Percentiles rank a stretch among this genome's conserved stretches.
These are phyloP conservation scores for Pseudachorutes palmiensis DNA, from an alignment of 1,140 invertebrate genomes.

Conservation along the genomic window DNA sequence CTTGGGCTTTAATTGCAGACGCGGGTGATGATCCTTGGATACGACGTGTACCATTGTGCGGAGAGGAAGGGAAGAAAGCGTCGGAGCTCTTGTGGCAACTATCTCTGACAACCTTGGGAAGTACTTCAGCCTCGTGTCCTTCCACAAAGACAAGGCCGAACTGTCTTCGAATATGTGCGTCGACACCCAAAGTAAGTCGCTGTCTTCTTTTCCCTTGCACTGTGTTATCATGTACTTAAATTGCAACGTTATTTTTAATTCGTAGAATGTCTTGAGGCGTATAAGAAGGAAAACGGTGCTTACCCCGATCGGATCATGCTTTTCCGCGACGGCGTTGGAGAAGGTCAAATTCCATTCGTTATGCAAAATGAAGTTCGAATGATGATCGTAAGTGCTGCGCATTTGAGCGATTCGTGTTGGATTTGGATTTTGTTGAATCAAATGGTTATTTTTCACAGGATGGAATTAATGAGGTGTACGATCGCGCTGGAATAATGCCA, in stretches of 20 bases:
- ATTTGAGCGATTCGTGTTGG: neutral
- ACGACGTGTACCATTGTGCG: slow-evolving; percentile 43
- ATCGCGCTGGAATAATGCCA: slow-evolving; percentile 48
- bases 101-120: slow-evolving; percentile 61
- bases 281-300: slow-evolving; percentile 32
- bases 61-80: slow-evolving; percentile 46
- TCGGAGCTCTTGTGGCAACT: slow-evolving; percentile 72
- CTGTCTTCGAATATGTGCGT: slow-evolving; percentile 55
- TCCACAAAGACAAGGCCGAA: slow-evolving; percentile 65
- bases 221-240: slow-evolving; percentile 1
- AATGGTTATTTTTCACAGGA: slow-evolving; percentile 27
- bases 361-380: slow-evolving; percentile 60
- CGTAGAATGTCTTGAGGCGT: slow-evolving; percentile 39
- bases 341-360: slow-evolving; percentile 33
- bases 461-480: slow-evolving; percentile 60
- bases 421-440: slow-evolving; percentile 13
- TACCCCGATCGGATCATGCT: slow-evolving; percentile 28
- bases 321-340: slow-evolving; percentile 36
- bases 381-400: slow-evolving; percentile 21
- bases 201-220: neutral
- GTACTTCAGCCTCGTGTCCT: slow-evolving; percentile 65
- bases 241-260: slow-evolving; percentile 24
- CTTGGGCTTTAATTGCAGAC: slow-evolving; percentile 36
- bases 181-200: slow-evolving; percentile 48
- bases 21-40: slow-evolving; percentile 43